Base-by-base conservation (phyloP, 2,113 vertebrate species). In the Cisticola juncidis region DNA sequence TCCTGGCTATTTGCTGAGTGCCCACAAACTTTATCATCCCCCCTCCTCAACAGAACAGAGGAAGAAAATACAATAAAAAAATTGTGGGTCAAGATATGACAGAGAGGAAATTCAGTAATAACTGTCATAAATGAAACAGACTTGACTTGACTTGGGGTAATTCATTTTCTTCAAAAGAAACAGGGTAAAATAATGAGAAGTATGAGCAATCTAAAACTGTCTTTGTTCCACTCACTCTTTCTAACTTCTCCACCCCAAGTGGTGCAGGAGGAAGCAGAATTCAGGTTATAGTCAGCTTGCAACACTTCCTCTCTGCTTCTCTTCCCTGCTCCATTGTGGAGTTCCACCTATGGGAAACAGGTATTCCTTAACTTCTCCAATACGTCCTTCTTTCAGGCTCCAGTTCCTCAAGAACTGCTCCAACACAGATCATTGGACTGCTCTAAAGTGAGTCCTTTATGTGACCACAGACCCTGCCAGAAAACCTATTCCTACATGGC, bases 121-220 rank as follows among this genome's bases (percentile, higher is more conserved):
- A 31, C 8, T 35, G 15, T 35, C 9, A 38, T 44, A 22, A 28
- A 44, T 10, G 17, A 78, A 78, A 35, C 4, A 61, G 25, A n/a
- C 14, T 38, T 2, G 1, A n/a, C 14, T 38, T 2, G 1, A 23
- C 23, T 64, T 64, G 9, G 3, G 9, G 19, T 68, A 81, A 33
- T 15, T 17, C 14, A 14, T 40, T 81, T 68, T n/a, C 24, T 74
- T 74, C 23, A 23, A 82, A 74, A 50, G 14, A 79, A 64, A n/a
- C 7, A 50, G 22, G 5, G 14, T 40, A 70, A 17, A 45, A 47
- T 36, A 79, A 40, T 23, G 12, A 78, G 50, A 56, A 86, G 28
- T 48, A 50, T 47, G 16, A 78, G 11, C 12, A 60, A 35, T 60
- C 19, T 54, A 45, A 78, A 78, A 48, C 3, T 20, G 9, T 11